A percentile compares a stretch with the other conserved stretches of the same genome.
These are phyloP conservation scores for Gulo gulo DNA, from an alignment of 2,113 vertebrate species.

Conservation along the genomic window DNA sequence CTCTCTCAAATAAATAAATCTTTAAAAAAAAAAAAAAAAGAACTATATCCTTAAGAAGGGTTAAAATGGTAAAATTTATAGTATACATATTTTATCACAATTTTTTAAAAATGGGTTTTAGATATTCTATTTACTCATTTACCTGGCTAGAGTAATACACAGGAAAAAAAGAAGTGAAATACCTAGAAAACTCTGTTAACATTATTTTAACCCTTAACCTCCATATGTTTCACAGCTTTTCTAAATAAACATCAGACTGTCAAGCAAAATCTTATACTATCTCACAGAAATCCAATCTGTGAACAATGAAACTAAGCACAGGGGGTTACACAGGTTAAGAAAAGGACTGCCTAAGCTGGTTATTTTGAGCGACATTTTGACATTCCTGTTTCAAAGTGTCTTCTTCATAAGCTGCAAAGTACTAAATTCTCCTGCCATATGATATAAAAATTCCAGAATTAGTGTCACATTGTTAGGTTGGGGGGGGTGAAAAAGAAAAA, in stretches of 20 bases:
- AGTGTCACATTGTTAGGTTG: not conserved
- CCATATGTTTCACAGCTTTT: not conserved
- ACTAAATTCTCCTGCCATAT: not conserved
- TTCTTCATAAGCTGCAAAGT: not conserved
- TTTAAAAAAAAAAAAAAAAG: not conserved
- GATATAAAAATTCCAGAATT: not conserved
- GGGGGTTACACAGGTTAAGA: not conserved
- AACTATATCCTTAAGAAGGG: not conserved
- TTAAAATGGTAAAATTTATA: not conserved
- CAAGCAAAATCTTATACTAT: not conserved
- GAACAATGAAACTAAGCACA: not conserved
- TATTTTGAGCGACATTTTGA: not conserved
- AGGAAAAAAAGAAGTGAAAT: not conserved
- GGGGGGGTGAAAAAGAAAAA: not conserved
- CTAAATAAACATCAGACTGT: not conserved
- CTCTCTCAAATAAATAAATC: not conserved
- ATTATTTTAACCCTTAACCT: conserved; percentile 32
- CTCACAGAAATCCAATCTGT: conserved; percentile 10
- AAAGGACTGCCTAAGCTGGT: not conserved
- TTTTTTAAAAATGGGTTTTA: not conserved
- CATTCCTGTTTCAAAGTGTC: not conserved
- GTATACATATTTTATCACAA: not conserved
- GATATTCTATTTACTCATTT: conserved; percentile 20
- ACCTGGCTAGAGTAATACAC: not conserved
- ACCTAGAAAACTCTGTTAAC: not conserved